Evolutionary conservation across 2,888 invertebrate genomes (phyloP).

Genomic region (Mesorhabditis belari): DNA sequence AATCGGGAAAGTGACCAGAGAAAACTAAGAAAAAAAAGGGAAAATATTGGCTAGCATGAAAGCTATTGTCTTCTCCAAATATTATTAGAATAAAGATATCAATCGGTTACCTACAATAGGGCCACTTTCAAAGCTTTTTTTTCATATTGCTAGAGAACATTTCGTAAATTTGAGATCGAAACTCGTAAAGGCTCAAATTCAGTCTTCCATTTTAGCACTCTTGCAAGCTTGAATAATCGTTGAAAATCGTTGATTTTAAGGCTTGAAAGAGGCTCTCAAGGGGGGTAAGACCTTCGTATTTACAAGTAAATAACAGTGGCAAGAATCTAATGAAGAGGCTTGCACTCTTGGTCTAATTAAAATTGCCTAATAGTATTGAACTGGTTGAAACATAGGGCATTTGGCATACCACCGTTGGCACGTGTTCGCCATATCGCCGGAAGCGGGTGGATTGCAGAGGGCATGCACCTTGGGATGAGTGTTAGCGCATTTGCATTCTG

Average conservation of each 20-base stretch:
- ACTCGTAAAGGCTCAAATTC: too few relatives aligned
- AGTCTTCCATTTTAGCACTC: background rate
- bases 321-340: too few relatives aligned
- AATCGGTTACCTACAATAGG: background rate
- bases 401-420: slow-evolving; percentile 45
- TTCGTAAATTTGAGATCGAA: background rate
- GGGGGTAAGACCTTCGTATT: background rate
- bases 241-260: background rate
- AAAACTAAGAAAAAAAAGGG: too few relatives aligned
- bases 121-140: background rate
- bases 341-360: too few relatives aligned
- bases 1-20: background rate
- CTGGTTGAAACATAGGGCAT: slow-evolving; percentile 45
- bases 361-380: slow-evolving; percentile 26
- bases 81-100: too few relatives aligned
- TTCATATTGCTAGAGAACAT: background rate
- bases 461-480: slow-evolving; percentile 38
- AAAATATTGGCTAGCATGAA: too few relatives aligned
- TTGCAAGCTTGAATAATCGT: background rate
- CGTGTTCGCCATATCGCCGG: slow-evolving; percentile 31
- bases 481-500: slow-evolving; percentile 42
- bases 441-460: slow-evolving; percentile 46
- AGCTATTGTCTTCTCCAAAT: too few relatives aligned
- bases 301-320: background rate
- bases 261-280: background rate